Conservation (phyloP, 2,113 vertebrate species). For the human region GRCh38 chr17:33868001-33868500, state of each 20-base stretch:
- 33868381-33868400: not conserved
- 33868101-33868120: not conserved
- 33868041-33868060: not conserved
- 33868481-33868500: not conserved
- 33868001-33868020: not conserved
- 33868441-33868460: not conserved
- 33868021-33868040: not conserved
- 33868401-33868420: not conserved
- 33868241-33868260: not conserved
- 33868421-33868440: not conserved
- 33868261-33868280: not conserved
- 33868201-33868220: not conserved
- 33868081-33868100: not conserved
- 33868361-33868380: not conserved
- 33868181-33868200: not conserved
- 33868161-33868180: not conserved
- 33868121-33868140: not conserved
- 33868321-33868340: not conserved
- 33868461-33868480: not conserved
- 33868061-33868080: not conserved
- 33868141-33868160: not conserved
- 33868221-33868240: not conserved
- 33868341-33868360: conserved; percentile 18
- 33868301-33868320: not conserved
- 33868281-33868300: not conserved